Evolutionary conservation across 1,140 invertebrate species (phyloP), one percentile per base, ranked within the genome.

Genomic region (Drosophila sechellia): DNA sequence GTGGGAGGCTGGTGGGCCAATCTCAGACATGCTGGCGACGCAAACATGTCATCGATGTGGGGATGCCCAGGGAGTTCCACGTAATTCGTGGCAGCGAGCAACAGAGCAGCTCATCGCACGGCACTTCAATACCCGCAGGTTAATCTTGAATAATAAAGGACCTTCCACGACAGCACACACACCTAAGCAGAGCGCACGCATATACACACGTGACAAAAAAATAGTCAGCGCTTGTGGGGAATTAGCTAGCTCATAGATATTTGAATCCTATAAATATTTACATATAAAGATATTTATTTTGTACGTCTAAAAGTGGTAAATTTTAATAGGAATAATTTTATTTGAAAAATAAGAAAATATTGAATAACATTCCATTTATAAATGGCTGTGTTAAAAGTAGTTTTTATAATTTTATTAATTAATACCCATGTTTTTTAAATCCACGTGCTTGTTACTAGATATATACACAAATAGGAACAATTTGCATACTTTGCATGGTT

Each of bases 101-200:
- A 52, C 59, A 48, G 45, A 57, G 13, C 27, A 73, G 56, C 59
- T 69, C 58, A 63, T 45, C 55, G 63, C 31, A 50, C 61, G 66
- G 57, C 70, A 76, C 78, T 81, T 76, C 66, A 76, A 81, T 87
- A 79, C 83, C 83, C 83, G 83, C 79, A 79, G 83, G 78, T 79
- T 86, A 86, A 81, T 86, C 83, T 86, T 86, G 81, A 86, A 86
- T 86, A 86, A 86, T 86, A 86, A 86, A 86, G 74, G 57, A 40
- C 15, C 37, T 39, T n/a, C 63, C 55, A 52, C 40, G 40, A 49
- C 20, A 40, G 42, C 64, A 48, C 31, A 42, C 40, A 55, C 39
- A 45, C 64, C 43, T 40, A 37, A 48, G 39, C 43, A 39, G 11
- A 46, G 15, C 17, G n/a, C 27, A 20, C 53, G 35, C 50, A 48